A percentile compares a stretch with the other conserved stretches of the same genome.
phyloP scores from a whole-genome alignment of 53 echinoderm and acorn worm species.

The Echinometra lucunter region DNA sequence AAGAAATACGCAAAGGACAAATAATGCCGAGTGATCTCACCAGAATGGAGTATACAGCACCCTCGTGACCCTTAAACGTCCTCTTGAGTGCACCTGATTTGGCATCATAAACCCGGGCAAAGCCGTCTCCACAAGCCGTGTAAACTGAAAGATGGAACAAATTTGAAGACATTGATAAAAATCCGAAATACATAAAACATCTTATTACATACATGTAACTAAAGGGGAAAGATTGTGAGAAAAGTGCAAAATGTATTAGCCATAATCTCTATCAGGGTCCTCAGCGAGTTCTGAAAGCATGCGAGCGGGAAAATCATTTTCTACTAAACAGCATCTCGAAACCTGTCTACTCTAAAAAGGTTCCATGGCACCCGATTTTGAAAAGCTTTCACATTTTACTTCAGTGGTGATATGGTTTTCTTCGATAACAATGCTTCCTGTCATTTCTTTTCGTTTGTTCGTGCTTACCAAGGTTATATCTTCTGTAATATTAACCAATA shows the following conservation, averaged over 20 bases:
- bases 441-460: not conserved
- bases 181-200: not conserved
- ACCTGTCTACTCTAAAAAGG: too few relatives aligned
- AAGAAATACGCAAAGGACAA: not conserved
- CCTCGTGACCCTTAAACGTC: constrained; percentile 93
- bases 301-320: too few relatives aligned
- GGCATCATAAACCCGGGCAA: constrained; percentile 88
- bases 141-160: constrained; percentile 75
- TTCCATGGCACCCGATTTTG: too few relatives aligned
- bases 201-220: not conserved
- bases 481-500: not conserved
- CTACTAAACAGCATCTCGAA: too few relatives aligned
- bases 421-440: not conserved
- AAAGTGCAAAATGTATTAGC: not conserved
- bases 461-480: not conserved
- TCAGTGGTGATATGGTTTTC: not conserved
- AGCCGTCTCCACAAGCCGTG: constrained; percentile 93
- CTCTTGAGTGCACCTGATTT: constrained; percentile 95
- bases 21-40: constrained; percentile 64
- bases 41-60: constrained; percentile 77
- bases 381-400: not conserved
- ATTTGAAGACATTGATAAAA: not conserved
- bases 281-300: too few relatives aligned
- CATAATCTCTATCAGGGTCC: not conserved
- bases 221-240: not conserved